A percentile compares a stretch with the other conserved stretches of the same genome.
These are phyloP conservation scores for Coracias cyanogaster DNA, from an alignment of 2,797 vertebrate species.

Conservation along the genomic window DNA sequence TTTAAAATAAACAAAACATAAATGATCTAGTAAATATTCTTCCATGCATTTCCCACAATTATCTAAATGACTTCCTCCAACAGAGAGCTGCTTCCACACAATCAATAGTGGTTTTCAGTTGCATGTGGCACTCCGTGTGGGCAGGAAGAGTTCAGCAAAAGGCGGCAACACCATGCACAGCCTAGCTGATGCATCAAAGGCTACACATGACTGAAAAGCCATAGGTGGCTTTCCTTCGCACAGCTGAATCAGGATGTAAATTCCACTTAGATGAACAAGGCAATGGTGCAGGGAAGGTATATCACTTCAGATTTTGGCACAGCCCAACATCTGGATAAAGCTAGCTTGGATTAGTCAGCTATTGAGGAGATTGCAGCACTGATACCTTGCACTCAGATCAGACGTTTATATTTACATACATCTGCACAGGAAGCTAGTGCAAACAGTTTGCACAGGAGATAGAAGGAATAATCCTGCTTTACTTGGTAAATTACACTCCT, in stretches of 20 bases:
- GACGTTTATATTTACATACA: not conserved
- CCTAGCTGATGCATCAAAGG: not conserved
- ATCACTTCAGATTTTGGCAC: not conserved
- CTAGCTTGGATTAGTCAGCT: not conserved
- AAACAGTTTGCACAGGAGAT: not conserved
- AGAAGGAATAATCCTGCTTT: not conserved
- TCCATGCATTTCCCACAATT: not conserved
- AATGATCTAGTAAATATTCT: not conserved
- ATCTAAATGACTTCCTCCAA: not conserved
- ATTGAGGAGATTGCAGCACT: not conserved
- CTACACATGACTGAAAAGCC: constrained; percentile 8
- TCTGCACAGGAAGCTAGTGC: not conserved
- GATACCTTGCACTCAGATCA: not conserved
- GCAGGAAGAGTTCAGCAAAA: constrained; percentile 16
- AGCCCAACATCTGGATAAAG: not conserved
- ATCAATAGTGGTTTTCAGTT: not conserved
- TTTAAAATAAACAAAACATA: not conserved
- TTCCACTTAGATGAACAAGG: not conserved
- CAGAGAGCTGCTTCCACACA: not conserved
- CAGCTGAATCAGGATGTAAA: not conserved
- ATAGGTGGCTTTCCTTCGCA: not conserved
- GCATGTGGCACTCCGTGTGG: not conserved
- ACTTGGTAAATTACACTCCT: not conserved
- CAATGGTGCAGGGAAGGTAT: not conserved
- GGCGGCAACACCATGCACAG: not conserved